phyloP scores from a whole-genome alignment of 1,140 invertebrate species.

The Pseudobourletiella spinata region DNA sequence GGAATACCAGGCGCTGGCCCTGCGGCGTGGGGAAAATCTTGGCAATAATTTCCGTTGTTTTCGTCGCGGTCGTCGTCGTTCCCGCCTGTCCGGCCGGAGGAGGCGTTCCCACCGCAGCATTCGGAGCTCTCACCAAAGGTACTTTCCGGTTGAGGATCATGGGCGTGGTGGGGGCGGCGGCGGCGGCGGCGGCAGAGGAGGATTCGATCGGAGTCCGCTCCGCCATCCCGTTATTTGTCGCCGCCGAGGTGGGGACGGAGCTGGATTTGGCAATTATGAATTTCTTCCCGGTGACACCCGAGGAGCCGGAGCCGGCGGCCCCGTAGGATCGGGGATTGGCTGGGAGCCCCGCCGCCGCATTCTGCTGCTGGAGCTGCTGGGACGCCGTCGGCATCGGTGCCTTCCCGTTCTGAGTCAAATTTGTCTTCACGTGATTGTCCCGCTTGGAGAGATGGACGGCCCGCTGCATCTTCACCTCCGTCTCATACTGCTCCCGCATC shows the following conservation, averaged over 20 bases:
- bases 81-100: no score
- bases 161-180: neutral
- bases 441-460: constrained; percentile 78
- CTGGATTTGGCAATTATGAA: neutral
- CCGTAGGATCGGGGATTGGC: constrained; percentile 24
- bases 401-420: constrained; percentile 45
- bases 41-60: constrained; percentile 3
- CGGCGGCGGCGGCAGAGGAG: neutral
- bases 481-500: constrained; percentile 84
- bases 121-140: neutral
- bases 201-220: neutral
- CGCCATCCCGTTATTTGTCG: neutral
- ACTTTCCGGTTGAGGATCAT: constrained; percentile 19
- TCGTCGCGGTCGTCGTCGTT: constrained; percentile 19
- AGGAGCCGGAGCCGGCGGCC: neutral
- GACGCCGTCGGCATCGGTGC: constrained; percentile 47
- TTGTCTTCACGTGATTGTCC: constrained; percentile 39
- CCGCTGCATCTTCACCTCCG: constrained; percentile 73
- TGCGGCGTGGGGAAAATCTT: constrained; percentile 4
- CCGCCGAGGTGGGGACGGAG: neutral
- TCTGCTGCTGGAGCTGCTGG: constrained; percentile 49
- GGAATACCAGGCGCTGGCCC: neutral
- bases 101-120: neutral
- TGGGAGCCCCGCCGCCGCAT: constrained; percentile 23
- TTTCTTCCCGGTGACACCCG: neutral